Percentiles rank a stretch among this genome's conserved stretches.
phyloP scores from a whole-genome alignment of 2,888 invertebrate species.

The Bellardia pandia region DNA sequence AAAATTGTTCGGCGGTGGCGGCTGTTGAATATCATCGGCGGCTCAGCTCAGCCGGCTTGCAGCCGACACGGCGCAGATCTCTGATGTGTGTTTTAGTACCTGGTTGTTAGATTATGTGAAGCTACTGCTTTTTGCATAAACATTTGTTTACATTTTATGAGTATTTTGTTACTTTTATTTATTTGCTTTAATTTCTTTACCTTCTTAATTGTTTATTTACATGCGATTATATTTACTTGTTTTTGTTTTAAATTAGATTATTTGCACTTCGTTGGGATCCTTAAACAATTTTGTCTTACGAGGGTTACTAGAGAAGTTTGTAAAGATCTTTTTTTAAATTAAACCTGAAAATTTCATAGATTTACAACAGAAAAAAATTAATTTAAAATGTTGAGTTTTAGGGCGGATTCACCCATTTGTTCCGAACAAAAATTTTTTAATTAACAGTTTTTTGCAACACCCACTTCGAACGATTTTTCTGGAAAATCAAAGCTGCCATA shows the following conservation, averaged over 20 bases:
- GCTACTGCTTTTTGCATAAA: neutral
- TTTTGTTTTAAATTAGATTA: neutral
- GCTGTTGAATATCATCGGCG: too few species aligned
- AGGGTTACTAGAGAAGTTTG: neutral
- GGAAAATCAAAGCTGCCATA: too few species aligned
- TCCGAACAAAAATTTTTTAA: too few species aligned
- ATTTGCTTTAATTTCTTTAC: neutral
- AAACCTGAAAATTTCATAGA: too few species aligned
- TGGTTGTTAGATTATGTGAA: neutral
- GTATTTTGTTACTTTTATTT: constrained; percentile 2
- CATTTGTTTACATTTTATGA: constrained; percentile 32
- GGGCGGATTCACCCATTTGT: too few species aligned
- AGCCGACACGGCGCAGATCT: too few species aligned
- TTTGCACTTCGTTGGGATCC: neutral
- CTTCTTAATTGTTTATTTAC: constrained; percentile 3
- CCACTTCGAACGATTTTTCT: too few species aligned
- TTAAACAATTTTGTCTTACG: neutral
- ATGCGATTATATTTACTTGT: constrained; percentile 3
- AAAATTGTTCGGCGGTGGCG: too few species aligned
- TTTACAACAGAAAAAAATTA: too few species aligned
- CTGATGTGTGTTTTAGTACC: neutral
- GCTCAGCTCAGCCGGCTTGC: too few species aligned
- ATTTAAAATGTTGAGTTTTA: too few species aligned
- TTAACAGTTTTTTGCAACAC: too few species aligned
- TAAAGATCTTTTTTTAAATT: neutral